Evolutionary conservation across 2,113 vertebrate species (phyloP), one percentile per base, ranked within the genome.

Genomic region (Ciconia maguari): DNA sequence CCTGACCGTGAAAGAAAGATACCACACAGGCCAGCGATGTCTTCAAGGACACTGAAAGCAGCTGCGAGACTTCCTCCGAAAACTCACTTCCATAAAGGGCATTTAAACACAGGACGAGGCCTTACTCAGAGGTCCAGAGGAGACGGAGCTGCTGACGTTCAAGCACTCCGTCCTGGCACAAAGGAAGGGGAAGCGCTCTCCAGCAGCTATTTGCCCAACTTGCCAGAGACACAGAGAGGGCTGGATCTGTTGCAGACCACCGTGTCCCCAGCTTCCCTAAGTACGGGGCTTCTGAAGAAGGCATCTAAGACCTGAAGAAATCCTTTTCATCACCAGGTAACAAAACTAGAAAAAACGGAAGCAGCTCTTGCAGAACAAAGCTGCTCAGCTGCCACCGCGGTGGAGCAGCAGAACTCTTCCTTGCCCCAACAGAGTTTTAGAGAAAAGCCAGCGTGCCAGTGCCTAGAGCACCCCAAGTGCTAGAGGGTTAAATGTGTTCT

Each of bases 1-100:
- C 42, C 83, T 21, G 48, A 22, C 13, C 2, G 6, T 1, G 60
- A 24, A 12, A 11, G 55, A 9, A 29, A 27, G 19, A 10, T 17
- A 8, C 64, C 30, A 21, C 26, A 4, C 13, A 3, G 57, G 16
- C 19, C 18, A 16, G 21, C 1, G 6, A 5, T 2, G n/a, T 5
- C 80, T 42, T 29, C 32, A 4, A 8, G 69, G 72, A 11, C 38
- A 7, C 29, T 0, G 12, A 30, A 13, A 41, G 18, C 1, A 68
- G 74, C 69, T 29, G 8, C 0, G 1, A 49, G 92, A 27, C 52
- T 19, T 14, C 6, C 74, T 48, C 87, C 3, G 5, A 19, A 38
- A 69, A n/a, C 41, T 16, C 41, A 2, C 48, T n/a, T 19, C 46
- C 49, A 13, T 7, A 52, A 14, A 44, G 70, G 32, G 49, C 52